A percentile compares a stretch with the other conserved stretches of the same genome.
Conservation (phyloP, 2,888 invertebrate species). For the Argyresthia albistria region DNA sequence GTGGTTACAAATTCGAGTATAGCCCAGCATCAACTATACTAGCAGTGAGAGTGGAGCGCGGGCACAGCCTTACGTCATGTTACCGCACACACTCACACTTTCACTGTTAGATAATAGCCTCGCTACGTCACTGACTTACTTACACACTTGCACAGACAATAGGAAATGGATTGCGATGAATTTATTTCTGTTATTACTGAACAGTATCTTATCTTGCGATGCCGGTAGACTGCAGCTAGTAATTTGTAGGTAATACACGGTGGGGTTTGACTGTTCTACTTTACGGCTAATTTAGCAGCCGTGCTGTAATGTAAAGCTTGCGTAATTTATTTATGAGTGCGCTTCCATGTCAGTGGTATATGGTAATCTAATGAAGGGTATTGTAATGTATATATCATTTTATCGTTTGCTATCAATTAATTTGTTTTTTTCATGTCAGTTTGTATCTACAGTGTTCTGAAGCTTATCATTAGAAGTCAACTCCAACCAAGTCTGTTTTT, state of each 20-base stretch:
- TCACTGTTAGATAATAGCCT: constrained; percentile 66
- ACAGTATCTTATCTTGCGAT: neutral
- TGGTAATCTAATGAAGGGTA: too few species aligned
- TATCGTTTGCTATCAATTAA: too few species aligned
- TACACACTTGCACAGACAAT: constrained; percentile 60
- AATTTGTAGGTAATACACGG: constrained; percentile 11
- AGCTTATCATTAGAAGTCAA: too few species aligned
- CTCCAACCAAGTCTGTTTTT: too few species aligned
- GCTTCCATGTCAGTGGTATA: too few species aligned
- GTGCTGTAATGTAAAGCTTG: too few species aligned
- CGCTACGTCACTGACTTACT: constrained; percentile 60
- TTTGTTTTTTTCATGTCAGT: too few species aligned
- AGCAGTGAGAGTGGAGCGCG: constrained; percentile 5
- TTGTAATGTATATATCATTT: too few species aligned
- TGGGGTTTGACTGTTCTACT: constrained; percentile 33
- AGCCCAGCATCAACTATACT: neutral
- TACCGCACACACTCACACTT: constrained; percentile 62
- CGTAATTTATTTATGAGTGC: too few species aligned
- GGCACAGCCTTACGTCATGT: constrained; percentile 43
- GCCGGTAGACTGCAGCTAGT: neutral
- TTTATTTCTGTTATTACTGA: constrained; percentile 18
- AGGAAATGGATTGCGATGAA: constrained; percentile 42
- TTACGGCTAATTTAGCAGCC: too few species aligned
- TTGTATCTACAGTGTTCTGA: too few species aligned
- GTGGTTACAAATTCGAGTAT: neutral